Evolutionary conservation across 2,888 invertebrate species (phyloP), one percentile per base, ranked within the genome.

Genomic region (Ecliptopera silaceata): DNA sequence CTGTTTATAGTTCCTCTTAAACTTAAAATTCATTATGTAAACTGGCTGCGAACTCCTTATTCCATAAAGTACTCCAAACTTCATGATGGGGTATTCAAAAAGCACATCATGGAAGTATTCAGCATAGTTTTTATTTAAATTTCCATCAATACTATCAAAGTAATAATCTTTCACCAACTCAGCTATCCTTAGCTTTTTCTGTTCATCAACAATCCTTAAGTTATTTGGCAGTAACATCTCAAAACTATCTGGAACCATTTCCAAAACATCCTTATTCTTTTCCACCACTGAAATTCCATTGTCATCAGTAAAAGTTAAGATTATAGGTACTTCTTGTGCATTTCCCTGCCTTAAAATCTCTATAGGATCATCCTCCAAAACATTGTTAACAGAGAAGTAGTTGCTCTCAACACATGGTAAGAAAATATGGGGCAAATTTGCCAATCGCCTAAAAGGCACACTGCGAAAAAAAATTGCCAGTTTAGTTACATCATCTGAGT

Each of bases 101-200:
- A 80, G 72, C 17, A 87, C 65, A 58, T 90, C 89, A 62, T 84
- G 80, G 0, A 84, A 70, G 51, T 85, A 88, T 50, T 81, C 75
- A 1, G 75, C 65, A 36, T 81, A 87, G 13, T 69, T 78, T 41
- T 79, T 66, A 0, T 69, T 38, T 0, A 67, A 17, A 17, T 71
- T 66, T 1, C 64, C 60, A 6, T 71, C 65, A 17, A 46, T 31
- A 11, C 69, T 65, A 1, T 73, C 73, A 59, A 89, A 83, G 59
- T 90, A 91, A 64, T 82, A 83, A 2, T 80, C 74, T 61, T 82
- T 86, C 0, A 86, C 77, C n/a, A 83, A 59, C 43, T 76, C 71
- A 0, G 75, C 80, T 6, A 90, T 64, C 63, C 69, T 80, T 0
- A 70, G 42, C 57, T 70, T 80, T 0, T 68, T 65, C 0, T 63